These are phyloP conservation scores for Endotricha flammealis DNA, from an alignment of 2,888 invertebrate genomes.

Conservation along the genomic window DNA sequence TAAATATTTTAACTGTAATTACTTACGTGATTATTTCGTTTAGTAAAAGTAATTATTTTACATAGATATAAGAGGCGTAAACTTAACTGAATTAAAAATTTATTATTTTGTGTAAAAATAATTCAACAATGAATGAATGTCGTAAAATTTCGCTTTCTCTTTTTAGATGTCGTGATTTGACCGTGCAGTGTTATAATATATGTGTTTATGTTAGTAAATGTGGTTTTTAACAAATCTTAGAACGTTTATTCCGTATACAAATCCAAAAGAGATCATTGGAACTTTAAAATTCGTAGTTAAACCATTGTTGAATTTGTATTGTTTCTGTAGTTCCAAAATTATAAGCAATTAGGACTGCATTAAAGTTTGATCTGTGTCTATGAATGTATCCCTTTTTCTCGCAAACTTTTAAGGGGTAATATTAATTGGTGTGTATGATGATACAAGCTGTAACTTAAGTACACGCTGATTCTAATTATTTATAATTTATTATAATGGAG, in stretches of 20 bases:
- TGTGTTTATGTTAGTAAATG: constrained; percentile 56
- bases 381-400: constrained; percentile 20
- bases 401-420: constrained; percentile 24
- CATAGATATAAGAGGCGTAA: constrained; percentile 38
- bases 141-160: constrained; percentile 63
- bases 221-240: constrained; percentile 62
- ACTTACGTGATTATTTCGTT: constrained; percentile 64
- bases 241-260: constrained; percentile 24
- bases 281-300: constrained; percentile 32
- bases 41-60: constrained; percentile 52
- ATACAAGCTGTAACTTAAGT: constrained; percentile 15
- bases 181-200: constrained; percentile 57
- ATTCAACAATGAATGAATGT: constrained; percentile 49
- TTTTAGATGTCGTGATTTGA: constrained; percentile 63
- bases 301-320: constrained; percentile 33
- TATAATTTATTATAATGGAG: constrained; percentile 41
- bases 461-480: constrained; percentile 35
- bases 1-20: constrained; percentile 60
- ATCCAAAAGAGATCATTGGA: constrained; percentile 21
- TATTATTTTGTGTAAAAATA: constrained; percentile 19
- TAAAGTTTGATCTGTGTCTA: constrained; percentile 12
- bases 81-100: constrained; percentile 34
- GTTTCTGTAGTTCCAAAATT: constrained; percentile 31
- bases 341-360: constrained; percentile 4
- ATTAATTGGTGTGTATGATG: constrained; percentile 17